phyloP scores from a whole-genome alignment of 2,888 invertebrate genomes.

The Drosophila austrosaltans region DNA sequence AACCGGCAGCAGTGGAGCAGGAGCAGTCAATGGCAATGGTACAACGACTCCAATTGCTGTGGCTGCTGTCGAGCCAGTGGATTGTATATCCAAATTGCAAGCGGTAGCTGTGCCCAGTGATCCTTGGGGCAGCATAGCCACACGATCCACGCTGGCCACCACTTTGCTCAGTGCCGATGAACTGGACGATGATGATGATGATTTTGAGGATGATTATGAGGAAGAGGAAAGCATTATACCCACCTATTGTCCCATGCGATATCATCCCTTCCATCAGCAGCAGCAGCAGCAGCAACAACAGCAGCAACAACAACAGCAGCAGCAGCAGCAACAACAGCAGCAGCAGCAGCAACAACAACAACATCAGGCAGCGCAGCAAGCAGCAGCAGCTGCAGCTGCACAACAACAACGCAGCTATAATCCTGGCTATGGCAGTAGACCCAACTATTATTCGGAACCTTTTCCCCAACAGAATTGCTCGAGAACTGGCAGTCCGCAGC shows the following conservation, averaged over 20 bases:
- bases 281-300: slow-evolving; percentile 50
- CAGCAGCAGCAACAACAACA: slow-evolving; percentile 50
- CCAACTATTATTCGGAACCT: slow-evolving; percentile 83
- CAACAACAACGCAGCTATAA: slow-evolving; percentile 68
- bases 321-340: slow-evolving; percentile 30
- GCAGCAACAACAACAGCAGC: slow-evolving; percentile 26
- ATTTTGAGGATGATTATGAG: slow-evolving; percentile 84
- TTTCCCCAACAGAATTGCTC: slow-evolving; percentile 84
- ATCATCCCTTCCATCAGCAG: slow-evolving; percentile 75
- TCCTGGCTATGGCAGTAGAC: slow-evolving; percentile 80
- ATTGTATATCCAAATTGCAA: slow-evolving; percentile 88
- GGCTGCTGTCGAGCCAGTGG: slow-evolving; percentile 80
- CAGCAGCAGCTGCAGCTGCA: slow-evolving; percentile 49
- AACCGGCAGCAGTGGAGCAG: neutral
- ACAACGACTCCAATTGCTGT: slow-evolving; percentile 46
- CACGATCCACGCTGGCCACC: slow-evolving; percentile 82
- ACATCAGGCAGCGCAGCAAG: slow-evolving; percentile 29
- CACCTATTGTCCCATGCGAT: slow-evolving; percentile 82
- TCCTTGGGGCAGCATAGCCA: slow-evolving; percentile 84
- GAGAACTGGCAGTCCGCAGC: slow-evolving; percentile 85
- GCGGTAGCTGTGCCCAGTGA: slow-evolving; percentile 88
- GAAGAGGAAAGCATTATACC: slow-evolving; percentile 84
- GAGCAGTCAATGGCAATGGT: slow-evolving; percentile 7
- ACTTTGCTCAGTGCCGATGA: slow-evolving; percentile 83
- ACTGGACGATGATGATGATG: slow-evolving; percentile 83